Percentiles rank a stretch among this genome's conserved stretches.
Evolutionary conservation across 2,113 vertebrate genomes (phyloP).

Genomic region (Choloepus hoffmanni): DNA sequence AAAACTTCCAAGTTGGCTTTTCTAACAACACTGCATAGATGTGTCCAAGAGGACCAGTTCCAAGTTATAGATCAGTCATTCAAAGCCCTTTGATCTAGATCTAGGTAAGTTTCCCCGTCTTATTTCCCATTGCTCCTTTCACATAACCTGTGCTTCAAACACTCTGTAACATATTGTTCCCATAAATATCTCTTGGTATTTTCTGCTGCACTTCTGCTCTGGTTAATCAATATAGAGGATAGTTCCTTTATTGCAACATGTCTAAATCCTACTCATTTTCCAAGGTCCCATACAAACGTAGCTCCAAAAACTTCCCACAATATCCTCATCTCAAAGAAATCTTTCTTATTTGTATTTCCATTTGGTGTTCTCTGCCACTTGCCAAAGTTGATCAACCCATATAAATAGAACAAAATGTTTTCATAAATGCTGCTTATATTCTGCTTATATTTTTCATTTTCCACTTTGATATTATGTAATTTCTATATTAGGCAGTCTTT

Average conservation of each 20-base stretch:
- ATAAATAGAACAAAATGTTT: not conserved
- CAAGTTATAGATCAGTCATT: not conserved
- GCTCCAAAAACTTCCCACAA: not conserved
- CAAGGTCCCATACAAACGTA: not conserved
- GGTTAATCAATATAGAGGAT: not conserved
- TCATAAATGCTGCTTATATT: not conserved
- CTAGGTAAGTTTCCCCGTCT: not conserved
- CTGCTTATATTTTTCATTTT: not conserved
- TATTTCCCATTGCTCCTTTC: not conserved
- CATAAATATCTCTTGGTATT: not conserved
- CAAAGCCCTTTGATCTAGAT: not conserved
- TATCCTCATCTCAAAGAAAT: not conserved
- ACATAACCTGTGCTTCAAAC: not conserved
- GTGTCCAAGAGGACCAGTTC: not conserved
- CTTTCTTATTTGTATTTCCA: not conserved
- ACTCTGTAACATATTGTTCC: not conserved
- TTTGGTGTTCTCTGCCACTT: not conserved
- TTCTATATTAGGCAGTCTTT: not conserved
- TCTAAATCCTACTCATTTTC: not conserved
- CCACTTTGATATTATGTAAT: not conserved
- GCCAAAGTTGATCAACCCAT: not conserved
- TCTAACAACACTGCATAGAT: not conserved
- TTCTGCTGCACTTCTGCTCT: not conserved
- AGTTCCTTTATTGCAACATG: not conserved
- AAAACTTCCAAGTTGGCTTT: not conserved